Conservation (phyloP, 2,113 vertebrate genomes). For the Rattus rattus region DNA sequence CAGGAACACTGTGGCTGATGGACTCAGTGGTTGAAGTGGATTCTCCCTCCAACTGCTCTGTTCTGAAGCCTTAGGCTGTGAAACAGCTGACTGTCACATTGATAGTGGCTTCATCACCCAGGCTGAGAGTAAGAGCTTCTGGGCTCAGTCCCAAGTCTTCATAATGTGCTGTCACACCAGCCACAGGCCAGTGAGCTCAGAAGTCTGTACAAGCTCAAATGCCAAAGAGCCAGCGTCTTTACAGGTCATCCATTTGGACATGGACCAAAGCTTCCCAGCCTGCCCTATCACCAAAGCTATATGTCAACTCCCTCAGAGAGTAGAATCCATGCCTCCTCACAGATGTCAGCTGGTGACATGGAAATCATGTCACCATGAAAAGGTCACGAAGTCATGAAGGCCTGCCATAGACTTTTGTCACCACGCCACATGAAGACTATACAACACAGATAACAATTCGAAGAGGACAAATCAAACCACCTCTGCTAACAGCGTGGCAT, state of each 20-base stretch:
- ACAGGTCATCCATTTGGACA: not conserved
- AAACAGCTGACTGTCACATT: slow-evolving; percentile 73
- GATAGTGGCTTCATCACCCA: slow-evolving; percentile 38
- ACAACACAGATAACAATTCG: not conserved
- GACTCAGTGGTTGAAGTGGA: slow-evolving; percentile 78
- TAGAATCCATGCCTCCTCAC: not conserved
- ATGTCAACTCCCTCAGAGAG: not conserved
- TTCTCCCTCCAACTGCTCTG: slow-evolving; percentile 74
- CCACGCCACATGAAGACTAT: not conserved
- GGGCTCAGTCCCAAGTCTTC: not conserved
- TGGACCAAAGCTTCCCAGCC: not conserved
- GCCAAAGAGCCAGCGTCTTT: not conserved
- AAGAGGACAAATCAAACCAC: not conserved
- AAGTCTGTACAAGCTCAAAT: not conserved
- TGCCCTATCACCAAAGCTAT: not conserved
- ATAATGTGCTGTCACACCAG: not conserved
- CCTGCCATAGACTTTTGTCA: not conserved
- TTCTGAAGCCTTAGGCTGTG: slow-evolving; percentile 74
- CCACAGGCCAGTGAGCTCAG: not conserved
- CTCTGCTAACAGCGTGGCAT: not conserved
- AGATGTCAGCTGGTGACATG: not conserved
- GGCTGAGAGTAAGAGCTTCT: not conserved
- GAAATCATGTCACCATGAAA: not conserved
- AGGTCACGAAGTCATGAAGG: not conserved
- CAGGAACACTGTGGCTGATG: slow-evolving; percentile 60